Evolutionary conservation across 2,888 invertebrate species (phyloP).

Genomic region (Perizoma affinitatum): DNA sequence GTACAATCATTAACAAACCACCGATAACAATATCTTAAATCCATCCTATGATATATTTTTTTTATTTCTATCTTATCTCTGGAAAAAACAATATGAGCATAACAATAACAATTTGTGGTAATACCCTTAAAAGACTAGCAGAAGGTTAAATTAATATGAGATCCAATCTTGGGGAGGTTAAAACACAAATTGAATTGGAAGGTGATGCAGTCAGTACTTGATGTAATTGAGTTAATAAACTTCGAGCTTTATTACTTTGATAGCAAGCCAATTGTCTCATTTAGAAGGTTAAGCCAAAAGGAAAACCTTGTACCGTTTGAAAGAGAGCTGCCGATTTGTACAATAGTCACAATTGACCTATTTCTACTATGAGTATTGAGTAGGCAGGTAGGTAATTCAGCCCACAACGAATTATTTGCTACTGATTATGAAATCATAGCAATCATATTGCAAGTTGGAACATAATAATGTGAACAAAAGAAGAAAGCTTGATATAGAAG

Average conservation of each 20-base stretch:
- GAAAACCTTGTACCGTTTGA: constrained; percentile 17
- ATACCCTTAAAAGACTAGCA: constrained; percentile 11
- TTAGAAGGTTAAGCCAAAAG: constrained; percentile 24
- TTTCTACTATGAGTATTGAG: constrained; percentile 34
- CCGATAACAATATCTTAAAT: not conserved
- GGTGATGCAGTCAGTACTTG: constrained; percentile 28
- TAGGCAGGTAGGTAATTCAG: constrained; percentile 22
- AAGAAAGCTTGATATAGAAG: constrained; percentile 43
- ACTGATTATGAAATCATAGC: constrained; percentile 39
- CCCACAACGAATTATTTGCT: constrained; percentile 37
- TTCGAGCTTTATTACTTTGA: constrained; percentile 19
- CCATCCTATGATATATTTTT: not conserved
- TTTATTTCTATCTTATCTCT: not conserved
- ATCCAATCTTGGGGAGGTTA: constrained; percentile 15
- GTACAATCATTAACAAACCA: constrained; percentile 15
- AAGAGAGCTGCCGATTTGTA: constrained; percentile 33
- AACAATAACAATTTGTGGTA: not conserved
- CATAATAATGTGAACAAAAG: constrained; percentile 40
- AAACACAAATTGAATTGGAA: constrained; percentile 34
- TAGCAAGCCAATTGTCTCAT: constrained; percentile 23
- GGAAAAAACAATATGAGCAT: constrained; percentile 2
- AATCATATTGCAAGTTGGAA: constrained; percentile 28
- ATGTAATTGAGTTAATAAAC: constrained; percentile 34
- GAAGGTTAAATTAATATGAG: constrained; percentile 15
- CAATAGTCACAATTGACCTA: constrained; percentile 43